These are phyloP conservation scores for Aplysina aerophoba DNA, from an alignment of 37 sponge, comb jelly and placozoan species.

Conservation along the genomic window DNA sequence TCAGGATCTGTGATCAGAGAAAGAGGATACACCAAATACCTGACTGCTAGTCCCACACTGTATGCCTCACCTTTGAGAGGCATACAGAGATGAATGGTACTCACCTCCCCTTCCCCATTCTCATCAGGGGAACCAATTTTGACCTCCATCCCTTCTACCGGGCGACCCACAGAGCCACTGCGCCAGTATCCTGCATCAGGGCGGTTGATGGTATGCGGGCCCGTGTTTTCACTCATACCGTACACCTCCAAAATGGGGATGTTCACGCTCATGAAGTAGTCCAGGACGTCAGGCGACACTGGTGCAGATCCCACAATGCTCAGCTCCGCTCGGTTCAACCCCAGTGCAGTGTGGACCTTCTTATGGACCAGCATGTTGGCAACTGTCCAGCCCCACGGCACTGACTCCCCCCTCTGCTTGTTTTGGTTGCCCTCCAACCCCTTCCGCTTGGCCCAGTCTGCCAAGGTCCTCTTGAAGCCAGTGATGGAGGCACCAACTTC, in stretches of 20 bases:
- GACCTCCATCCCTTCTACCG: conserved; percentile 55
- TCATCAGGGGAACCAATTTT: conserved; percentile 82
- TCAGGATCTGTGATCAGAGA: conserved; percentile 66
- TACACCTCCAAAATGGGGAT: conserved; percentile 90
- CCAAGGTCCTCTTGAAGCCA: conserved; percentile 52
- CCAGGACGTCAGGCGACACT: conserved; percentile 69
- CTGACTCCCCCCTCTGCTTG: conserved; percentile 42
- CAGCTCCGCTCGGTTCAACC: conserved; percentile 21
- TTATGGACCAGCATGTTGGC: conserved; percentile 47
- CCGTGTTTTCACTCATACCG: conserved; percentile 89
- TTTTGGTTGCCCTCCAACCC: conserved; percentile 76
- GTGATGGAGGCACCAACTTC: conserved; percentile 23
- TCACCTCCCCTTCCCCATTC: conserved; percentile 89
- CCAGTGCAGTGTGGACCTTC: conserved; percentile 33
- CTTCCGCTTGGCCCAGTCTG: conserved; percentile 66
- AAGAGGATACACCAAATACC: background rate
- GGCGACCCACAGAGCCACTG: conserved; percentile 71
- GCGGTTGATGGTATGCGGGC: conserved; percentile 56
- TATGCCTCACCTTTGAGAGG: no score
- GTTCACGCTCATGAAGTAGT: conserved; percentile 85
- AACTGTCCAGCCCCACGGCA: conserved; percentile 58
- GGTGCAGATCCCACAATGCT: conserved; percentile 66
- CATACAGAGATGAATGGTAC: no score
- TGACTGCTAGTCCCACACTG: no score
- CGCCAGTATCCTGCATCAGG: conserved; percentile 59